phyloP scores from a whole-genome alignment of 2,797 vertebrate species.

The Telmatherina bonti region DNA sequence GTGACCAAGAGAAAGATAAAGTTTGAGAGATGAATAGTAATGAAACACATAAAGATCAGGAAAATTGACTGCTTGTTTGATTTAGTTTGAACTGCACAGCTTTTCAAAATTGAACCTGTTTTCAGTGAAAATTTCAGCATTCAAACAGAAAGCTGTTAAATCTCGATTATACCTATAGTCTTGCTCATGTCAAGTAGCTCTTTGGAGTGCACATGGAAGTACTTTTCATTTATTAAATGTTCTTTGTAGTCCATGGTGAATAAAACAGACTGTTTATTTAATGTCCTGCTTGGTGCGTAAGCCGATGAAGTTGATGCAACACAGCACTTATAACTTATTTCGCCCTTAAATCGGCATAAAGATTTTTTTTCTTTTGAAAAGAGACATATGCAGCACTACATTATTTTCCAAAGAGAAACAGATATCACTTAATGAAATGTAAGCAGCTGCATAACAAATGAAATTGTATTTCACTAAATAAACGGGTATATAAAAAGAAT shows the following conservation, averaged over 20 bases:
- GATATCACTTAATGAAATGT: background rate
- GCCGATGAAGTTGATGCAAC: background rate
- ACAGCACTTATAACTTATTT: constrained; percentile 1
- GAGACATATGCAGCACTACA: background rate
- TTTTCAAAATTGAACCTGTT: background rate
- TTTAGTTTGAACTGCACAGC: background rate
- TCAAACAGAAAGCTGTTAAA: background rate
- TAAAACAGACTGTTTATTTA: constrained; percentile 37
- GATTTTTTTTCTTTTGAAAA: background rate
- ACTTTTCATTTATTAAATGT: constrained; percentile 9
- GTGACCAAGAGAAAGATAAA: background rate
- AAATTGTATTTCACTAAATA: background rate
- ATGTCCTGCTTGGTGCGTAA: constrained; percentile 6
- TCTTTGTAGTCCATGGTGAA: constrained; percentile 7
- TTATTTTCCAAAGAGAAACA: background rate
- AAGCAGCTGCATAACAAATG: background rate
- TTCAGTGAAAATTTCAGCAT: background rate
- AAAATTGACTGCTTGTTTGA: background rate
- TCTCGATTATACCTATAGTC: background rate
- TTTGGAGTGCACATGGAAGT: constrained; percentile 1
- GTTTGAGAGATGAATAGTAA: too few relatives aligned
- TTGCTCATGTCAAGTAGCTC: background rate
- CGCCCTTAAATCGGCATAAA: background rate
- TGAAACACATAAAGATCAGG: background rate
- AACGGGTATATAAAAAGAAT: background rate